Evolutionary conservation across 2,888 invertebrate genomes (phyloP), one percentile per base, ranked within the genome.

Genomic region (Platynereis dumerilii): DNA sequence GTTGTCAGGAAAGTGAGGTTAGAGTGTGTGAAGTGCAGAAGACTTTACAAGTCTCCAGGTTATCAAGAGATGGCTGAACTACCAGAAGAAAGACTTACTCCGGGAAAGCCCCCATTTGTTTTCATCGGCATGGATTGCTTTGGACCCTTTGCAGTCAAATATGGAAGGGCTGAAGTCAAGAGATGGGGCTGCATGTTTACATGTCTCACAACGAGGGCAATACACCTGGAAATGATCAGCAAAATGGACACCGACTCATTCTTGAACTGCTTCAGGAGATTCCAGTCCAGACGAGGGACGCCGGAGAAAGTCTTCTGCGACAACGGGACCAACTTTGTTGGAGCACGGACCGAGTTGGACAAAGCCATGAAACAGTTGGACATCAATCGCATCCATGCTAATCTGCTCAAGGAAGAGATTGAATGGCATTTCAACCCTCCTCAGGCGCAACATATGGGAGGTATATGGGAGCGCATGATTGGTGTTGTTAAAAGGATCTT

Each of bases 401-500:
- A n/a, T n/a, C n/a, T n/a, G n/a, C 28, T 67, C 10, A 52, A 60
- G 20, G 57, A 55, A 15, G 60, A 65, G 15, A 55, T 59, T 65
- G 60, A 60, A n/a, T 67, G 48, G 17, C 20, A 59, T 48, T 15
- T 69, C 60, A 75, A 73, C 63, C 70, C 70, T 10, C 73, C 75
- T 7, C 53, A 53, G 26, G 69, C 75, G 0, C 72, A 71, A 39
- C 75, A 76, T 58, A 70, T 72, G 67, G 74, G 73, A 29, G 75
- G 74, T 17, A 67, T 72, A 2, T 75, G 74, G 75, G 76, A 76
- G 55, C 24, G 74, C 12, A 73, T 72, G 55, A 75, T 76, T 24
- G 53, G 73, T n/a, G 63, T 71, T 24, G 64, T 74, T 1, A 57
- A 72, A 28, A 70, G 62, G 63, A 68, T 72, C 2, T 58, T 74